phyloP scores from a whole-genome alignment of 2,888 invertebrate species.

The Seladonia tumulorum region DNA sequence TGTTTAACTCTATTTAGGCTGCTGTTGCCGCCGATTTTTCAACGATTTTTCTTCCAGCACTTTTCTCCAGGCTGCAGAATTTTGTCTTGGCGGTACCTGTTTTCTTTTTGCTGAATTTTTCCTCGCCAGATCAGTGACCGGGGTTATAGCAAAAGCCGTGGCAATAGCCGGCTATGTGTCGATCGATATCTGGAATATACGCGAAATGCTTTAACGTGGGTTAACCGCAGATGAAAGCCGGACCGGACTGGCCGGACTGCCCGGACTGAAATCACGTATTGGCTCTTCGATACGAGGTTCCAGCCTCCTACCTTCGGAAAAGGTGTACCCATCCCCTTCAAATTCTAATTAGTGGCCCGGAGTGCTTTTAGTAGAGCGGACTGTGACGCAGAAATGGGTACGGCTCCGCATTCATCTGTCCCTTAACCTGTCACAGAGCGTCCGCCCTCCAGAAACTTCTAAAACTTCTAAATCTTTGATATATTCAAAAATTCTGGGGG shows the following conservation, averaged over 20 bases:
- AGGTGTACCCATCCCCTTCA: conserved; percentile 43
- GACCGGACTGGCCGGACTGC: conserved; percentile 50
- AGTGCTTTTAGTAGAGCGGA: conserved; percentile 42
- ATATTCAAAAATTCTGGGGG: no score
- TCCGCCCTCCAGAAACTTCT: neutral
- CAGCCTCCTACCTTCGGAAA: conserved; percentile 30
- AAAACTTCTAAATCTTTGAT: neutral
- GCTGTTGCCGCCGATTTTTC: neutral
- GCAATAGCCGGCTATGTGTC: conserved; percentile 20
- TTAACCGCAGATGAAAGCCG: conserved; percentile 71
- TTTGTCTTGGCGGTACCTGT: neutral
- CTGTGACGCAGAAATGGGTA: conserved; percentile 23
- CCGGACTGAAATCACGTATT: conserved; percentile 58
- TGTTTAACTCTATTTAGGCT: neutral
- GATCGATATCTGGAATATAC: conserved; percentile 68
- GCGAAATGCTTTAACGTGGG: conserved; percentile 70
- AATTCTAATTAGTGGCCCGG: conserved; percentile 54
- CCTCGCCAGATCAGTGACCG: conserved; percentile 23
- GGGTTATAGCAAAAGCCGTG: conserved; percentile 39
- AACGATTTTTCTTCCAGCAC: neutral
- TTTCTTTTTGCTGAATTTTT: conserved; percentile 22
- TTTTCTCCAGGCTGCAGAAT: neutral
- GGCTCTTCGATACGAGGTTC: conserved; percentile 40
- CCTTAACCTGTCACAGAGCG: conserved; percentile 20
- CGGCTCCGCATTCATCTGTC: conserved; percentile 26